A percentile compares a stretch with the other conserved stretches of the same genome.
These are phyloP conservation scores for Pogonocichla stellata DNA, from an alignment of 2,113 vertebrate genomes.

Conservation along the genomic window DNA sequence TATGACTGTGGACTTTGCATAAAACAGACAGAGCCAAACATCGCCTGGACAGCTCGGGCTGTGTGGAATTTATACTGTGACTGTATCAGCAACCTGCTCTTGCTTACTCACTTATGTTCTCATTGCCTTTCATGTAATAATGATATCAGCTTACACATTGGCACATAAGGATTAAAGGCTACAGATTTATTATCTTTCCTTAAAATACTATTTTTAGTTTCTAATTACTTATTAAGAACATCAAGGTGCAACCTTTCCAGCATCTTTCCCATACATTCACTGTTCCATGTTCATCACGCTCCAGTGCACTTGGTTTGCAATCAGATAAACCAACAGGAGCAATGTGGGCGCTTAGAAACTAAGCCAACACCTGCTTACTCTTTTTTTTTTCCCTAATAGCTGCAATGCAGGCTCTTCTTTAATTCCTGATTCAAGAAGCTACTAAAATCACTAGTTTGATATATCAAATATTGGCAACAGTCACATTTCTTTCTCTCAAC, in stretches of 20 bases:
- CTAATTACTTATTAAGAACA: conserved; percentile 47
- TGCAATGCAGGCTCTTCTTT: not conserved
- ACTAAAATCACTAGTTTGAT: not conserved
- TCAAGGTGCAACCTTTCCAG: conserved; percentile 22
- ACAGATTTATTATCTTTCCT: conserved; percentile 43
- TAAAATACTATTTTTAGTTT: conserved; percentile 54
- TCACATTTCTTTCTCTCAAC: not conserved
- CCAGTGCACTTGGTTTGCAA: not conserved
- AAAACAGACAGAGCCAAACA: not conserved
- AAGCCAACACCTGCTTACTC: conserved; percentile 12
- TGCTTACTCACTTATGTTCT: conserved; percentile 11
- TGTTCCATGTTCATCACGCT: not conserved
- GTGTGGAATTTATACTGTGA: not conserved
- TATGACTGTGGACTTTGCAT: not conserved
- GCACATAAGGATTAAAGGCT: conserved; percentile 47
- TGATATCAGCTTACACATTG: conserved; percentile 49
- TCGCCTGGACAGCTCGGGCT: not conserved
- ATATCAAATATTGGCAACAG: not conserved
- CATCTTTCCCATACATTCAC: not conserved
- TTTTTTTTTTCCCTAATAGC: not conserved
- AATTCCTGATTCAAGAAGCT: not conserved
- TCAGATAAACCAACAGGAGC: conserved; percentile 45
- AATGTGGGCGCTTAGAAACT: not conserved
- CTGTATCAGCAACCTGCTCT: not conserved
- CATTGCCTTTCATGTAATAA: conserved; percentile 3